A percentile compares a stretch with the other conserved stretches of the same genome.
These are phyloP conservation scores for Cyphomyrus plagiostoma DNA, from an alignment of 2,113 vertebrate genomes.

Conservation along the genomic window DNA sequence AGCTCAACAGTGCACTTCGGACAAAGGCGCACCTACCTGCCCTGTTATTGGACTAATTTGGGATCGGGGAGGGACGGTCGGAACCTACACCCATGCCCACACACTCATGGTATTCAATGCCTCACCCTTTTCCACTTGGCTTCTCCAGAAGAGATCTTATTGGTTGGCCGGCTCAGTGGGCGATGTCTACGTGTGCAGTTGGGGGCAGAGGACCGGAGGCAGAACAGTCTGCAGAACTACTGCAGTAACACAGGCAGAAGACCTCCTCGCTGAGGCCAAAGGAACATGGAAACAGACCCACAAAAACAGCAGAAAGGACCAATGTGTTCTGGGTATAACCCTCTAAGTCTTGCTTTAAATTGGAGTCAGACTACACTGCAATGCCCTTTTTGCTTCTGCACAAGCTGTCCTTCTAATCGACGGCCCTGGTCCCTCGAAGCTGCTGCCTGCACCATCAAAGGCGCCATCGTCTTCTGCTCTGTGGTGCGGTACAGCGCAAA, in stretches of 20 bases:
- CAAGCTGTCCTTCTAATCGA: neutral
- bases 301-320: neutral
- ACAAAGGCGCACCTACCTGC: conserved; percentile 46
- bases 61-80: conserved; percentile 11
- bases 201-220: neutral
- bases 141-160: neutral
- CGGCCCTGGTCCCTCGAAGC: neutral
- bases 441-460: neutral
- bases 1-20: conserved; percentile 35
- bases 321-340: neutral
- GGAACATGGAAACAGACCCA: neutral
- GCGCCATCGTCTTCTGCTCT: neutral
- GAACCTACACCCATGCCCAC: neutral
- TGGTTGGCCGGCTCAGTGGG: neutral
- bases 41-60: conserved; percentile 34
- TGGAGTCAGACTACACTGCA: conserved; percentile 25
- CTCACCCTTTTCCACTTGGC: neutral
- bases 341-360: conserved; percentile 29
- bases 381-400: conserved; percentile 26
- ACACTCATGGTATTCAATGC: neutral
- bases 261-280: neutral
- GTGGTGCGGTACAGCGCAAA: neutral
- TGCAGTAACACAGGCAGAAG: neutral
- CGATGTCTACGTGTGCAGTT: neutral
- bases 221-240: neutral